Evolutionary conservation across 1,140 invertebrate species (phyloP).

Genomic region (Argopecten irradians): DNA sequence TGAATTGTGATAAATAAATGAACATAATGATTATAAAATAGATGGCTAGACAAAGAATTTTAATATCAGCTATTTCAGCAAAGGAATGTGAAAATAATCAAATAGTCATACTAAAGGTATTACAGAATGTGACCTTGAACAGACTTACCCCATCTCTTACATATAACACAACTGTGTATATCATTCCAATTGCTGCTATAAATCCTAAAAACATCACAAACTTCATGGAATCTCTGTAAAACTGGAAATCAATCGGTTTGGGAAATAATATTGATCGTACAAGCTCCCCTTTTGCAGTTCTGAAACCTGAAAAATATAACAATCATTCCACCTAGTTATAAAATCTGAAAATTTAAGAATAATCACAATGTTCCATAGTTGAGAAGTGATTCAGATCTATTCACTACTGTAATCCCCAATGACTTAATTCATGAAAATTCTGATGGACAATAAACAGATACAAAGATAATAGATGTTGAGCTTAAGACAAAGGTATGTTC

Average conservation of each 20-base stretch:
- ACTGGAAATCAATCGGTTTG: slow-evolving; percentile 93
- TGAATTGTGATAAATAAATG: not conserved
- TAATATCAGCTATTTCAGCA: no score
- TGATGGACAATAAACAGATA: no score
- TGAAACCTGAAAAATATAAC: slow-evolving; percentile 83
- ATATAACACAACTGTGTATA: slow-evolving; percentile 86
- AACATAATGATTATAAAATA: not conserved
- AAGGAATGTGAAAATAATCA: no score
- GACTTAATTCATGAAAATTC: no score
- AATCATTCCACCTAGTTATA: no score
- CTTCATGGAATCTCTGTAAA: slow-evolving; percentile 93
- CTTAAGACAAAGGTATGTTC: no score
- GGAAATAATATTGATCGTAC: slow-evolving; percentile 95
- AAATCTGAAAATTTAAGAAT: not conserved
- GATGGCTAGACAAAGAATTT: not conserved
- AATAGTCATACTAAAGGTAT: no score
- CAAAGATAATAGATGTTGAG: no score
- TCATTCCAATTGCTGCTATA: slow-evolving; percentile 87
- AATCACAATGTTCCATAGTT: not conserved
- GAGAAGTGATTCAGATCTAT: no score
- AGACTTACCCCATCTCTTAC: slow-evolving; percentile 58
- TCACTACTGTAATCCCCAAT: no score
- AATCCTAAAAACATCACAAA: slow-evolving; percentile 90
- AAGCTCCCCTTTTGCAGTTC: slow-evolving; percentile 92
- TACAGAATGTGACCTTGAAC: no score